A percentile compares a stretch with the other conserved stretches of the same genome.
These are phyloP conservation scores for Drosophila kambysellisi DNA, from an alignment of 2,888 invertebrate species.

Conservation along the genomic window DNA sequence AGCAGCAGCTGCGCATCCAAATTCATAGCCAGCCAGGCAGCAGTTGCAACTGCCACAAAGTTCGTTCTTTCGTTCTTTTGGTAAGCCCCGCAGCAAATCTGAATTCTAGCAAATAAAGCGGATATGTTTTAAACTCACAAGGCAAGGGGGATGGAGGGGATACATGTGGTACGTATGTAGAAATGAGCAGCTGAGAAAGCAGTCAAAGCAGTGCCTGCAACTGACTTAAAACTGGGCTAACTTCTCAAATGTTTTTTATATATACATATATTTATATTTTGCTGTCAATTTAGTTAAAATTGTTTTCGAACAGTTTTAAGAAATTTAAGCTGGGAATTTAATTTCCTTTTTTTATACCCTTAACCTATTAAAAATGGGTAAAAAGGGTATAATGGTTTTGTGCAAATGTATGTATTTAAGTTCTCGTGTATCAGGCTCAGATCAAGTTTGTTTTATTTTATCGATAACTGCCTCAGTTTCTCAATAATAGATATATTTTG, in stretches of 20 bases:
- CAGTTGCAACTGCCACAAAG: slow-evolving; percentile 66
- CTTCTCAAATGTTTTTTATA: neutral
- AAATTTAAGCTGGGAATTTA: neutral
- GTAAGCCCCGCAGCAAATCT: slow-evolving; percentile 13
- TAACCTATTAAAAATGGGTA: too few relatives aligned
- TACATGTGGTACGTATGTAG: neutral
- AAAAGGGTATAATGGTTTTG: too few relatives aligned
- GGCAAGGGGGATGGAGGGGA: neutral
- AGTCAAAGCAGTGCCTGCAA: neutral
- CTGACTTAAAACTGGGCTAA: neutral
- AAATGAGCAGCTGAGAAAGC: slow-evolving; percentile 12
- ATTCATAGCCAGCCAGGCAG: slow-evolving; percentile 56
- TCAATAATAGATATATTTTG: too few relatives aligned
- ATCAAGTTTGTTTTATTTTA: too few relatives aligned
- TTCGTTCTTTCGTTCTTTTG: neutral
- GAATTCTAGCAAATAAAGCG: neutral
- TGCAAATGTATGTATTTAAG: too few relatives aligned
- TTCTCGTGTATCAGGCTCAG: too few relatives aligned
- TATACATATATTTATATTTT: neutral
- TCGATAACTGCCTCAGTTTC: too few relatives aligned
- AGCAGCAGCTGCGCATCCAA: slow-evolving; percentile 66
- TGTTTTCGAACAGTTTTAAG: neutral
- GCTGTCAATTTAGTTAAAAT: neutral
- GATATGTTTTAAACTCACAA: neutral
- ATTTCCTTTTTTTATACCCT: neutral